Evolutionary conservation across 2,888 invertebrate genomes (phyloP).

Genomic region (Aporophyla lueneburgensis): DNA sequence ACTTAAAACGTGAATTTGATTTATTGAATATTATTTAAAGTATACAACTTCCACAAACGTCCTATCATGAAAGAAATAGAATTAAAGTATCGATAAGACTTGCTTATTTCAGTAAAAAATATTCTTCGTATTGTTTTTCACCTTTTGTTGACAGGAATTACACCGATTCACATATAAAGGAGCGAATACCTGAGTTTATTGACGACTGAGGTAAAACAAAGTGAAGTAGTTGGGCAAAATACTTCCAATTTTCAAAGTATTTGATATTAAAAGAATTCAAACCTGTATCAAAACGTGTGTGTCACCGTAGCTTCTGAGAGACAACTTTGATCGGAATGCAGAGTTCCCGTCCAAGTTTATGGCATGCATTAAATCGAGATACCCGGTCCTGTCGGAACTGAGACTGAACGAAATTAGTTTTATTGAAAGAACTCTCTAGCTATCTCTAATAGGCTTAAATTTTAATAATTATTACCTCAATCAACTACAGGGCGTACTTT

Average conservation of each 20-base stretch:
- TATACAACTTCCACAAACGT: not conserved
- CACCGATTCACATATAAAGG: not conserved
- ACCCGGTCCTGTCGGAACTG: conserved; percentile 45
- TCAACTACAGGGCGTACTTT: not conserved
- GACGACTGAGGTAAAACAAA: not conserved
- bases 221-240: not conserved
- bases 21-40: not conserved
- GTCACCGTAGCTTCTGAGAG: conserved; percentile 54
- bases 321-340: conserved; percentile 67
- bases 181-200: not conserved
- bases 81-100: not conserved
- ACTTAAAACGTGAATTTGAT: not conserved
- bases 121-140: not conserved
- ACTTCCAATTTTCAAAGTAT: conserved; percentile 5
- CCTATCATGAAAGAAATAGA: not conserved
- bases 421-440: conserved; percentile 34
- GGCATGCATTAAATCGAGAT: conserved; percentile 62
- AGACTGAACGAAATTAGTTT: conserved; percentile 43
- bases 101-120: not conserved
- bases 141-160: not conserved
- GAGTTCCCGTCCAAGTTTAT: conserved; percentile 65
- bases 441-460: conserved; percentile 17
- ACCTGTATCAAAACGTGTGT: conserved; percentile 57
- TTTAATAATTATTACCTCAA: conserved; percentile 6
- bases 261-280: conserved; percentile 43